These are phyloP conservation scores for Cotesia vestalis DNA, from an alignment of 1,140 invertebrate species.

Conservation along the genomic window DNA sequence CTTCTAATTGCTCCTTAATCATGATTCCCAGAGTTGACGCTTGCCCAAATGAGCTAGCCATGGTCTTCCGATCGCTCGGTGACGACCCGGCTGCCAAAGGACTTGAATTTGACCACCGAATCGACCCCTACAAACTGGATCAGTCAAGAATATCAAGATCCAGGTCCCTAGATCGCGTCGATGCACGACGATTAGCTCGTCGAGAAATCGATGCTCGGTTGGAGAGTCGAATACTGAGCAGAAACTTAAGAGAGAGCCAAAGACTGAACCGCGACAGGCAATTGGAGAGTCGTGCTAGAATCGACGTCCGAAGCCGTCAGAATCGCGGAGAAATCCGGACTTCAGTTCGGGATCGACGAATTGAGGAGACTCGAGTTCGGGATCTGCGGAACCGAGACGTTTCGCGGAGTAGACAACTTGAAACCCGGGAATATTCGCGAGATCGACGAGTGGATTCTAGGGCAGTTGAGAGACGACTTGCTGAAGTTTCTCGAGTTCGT, in stretches of 20 bases:
- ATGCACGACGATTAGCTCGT: neutral
- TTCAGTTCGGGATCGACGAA: neutral
- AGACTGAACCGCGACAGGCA: neutral
- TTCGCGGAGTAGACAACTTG: no score
- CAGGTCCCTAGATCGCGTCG: conserved; percentile 2
- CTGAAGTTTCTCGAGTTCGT: no score
- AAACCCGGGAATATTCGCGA: no score
- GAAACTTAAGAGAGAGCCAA: conserved; percentile 23
- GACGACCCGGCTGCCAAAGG: conserved; percentile 27
- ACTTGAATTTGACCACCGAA: neutral
- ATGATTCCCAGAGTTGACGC: conserved; percentile 50
- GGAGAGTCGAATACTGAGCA: conserved; percentile 38
- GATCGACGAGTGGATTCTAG: no score
- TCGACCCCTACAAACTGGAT: neutral
- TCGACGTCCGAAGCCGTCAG: no score
- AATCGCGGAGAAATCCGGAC: no score
- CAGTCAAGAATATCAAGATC: neutral
- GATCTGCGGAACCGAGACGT: no score
- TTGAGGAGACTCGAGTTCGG: neutral
- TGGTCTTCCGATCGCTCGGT: conserved; percentile 31
- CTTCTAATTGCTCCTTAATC: no score
- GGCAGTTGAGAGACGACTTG: no score
- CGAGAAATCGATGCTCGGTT: neutral
- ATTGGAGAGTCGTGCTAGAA: conserved; percentile 1
- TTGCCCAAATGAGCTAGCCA: conserved; percentile 49